phyloP scores from a whole-genome alignment of 2,797 vertebrate species.

The Mus minutoides region DNA sequence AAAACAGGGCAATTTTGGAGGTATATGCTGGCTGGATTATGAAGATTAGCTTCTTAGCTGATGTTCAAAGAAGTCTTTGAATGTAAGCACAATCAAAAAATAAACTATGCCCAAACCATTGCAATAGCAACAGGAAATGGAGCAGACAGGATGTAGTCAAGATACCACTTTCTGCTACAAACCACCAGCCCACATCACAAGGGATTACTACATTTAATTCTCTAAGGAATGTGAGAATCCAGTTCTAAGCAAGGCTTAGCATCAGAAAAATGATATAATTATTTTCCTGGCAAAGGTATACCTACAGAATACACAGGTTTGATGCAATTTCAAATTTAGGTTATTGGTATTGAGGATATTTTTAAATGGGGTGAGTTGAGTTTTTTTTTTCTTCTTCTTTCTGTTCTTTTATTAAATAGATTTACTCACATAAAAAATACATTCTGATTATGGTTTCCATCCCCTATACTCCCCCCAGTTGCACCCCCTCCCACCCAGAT shows the following conservation, averaged over 20 bases:
- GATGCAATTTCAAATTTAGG: constrained; percentile 24
- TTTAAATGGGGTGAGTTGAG: constrained; percentile 11
- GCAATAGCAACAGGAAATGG: constrained; percentile 60
- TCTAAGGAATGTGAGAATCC: constrained; percentile 30
- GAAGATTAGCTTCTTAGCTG: constrained; percentile 64
- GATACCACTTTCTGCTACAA: constrained; percentile 8
- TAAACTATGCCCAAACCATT: constrained; percentile 62
- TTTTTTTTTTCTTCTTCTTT: background rate
- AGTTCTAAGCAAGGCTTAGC: background rate
- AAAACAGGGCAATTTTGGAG: constrained; percentile 63
- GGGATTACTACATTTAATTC: constrained; percentile 59
- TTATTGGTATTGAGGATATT: constrained; percentile 10
- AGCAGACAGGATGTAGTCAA: constrained; percentile 43
- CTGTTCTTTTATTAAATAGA: background rate
- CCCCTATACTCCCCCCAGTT: background rate
- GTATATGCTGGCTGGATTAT: constrained; percentile 63
- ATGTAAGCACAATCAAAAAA: constrained; percentile 64
- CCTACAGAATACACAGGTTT: background rate
- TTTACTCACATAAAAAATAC: background rate
- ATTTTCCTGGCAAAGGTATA: constrained; percentile 2
- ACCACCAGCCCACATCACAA: constrained; percentile 36
- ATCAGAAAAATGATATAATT: constrained; percentile 49
- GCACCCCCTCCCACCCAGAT: background rate
- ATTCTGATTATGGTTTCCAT: background rate
- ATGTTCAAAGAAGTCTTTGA: constrained; percentile 60